Conservation (phyloP, 1,140 invertebrate genomes). For the honey bee (Apis mellifera) region DNA sequence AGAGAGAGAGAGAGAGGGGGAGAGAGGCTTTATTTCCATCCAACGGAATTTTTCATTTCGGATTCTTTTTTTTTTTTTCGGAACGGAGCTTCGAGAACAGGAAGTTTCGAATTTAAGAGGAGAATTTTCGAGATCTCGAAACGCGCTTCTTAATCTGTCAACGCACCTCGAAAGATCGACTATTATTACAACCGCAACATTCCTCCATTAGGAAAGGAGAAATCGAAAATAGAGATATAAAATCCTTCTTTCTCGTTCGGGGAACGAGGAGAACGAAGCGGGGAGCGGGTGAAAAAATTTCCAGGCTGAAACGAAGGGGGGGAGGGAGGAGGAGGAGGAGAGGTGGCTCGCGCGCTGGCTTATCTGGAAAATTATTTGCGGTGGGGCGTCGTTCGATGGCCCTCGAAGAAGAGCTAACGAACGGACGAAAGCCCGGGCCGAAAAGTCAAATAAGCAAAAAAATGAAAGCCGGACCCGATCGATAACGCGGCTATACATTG, state of each 20-base stretch:
- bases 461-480: constrained; percentile 58
- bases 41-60: constrained; percentile 48
- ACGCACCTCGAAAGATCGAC: too few species aligned
- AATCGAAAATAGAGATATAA: too few species aligned
- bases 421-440: constrained; percentile 61
- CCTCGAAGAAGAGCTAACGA: constrained; percentile 66
- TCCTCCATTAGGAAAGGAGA: too few species aligned
- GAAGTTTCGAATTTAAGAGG: too few species aligned
- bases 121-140: too few species aligned
- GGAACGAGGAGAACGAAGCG: too few species aligned
- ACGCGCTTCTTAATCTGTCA: too few species aligned
- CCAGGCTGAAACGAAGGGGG: not conserved
- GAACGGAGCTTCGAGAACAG: too few species aligned
- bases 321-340: not conserved
- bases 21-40: constrained; percentile 29
- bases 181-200: too few species aligned
- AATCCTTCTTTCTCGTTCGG: too few species aligned
- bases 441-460: constrained; percentile 71
- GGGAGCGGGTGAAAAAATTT: constrained; percentile 20
- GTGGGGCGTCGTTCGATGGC: constrained; percentile 65
- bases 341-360: constrained; percentile 18
- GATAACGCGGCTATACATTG: constrained; percentile 56
- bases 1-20: too few species aligned
- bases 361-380: constrained; percentile 63
- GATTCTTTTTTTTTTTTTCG: not conserved